These are phyloP conservation scores for Dasypolia templi DNA, from an alignment of 2,888 invertebrate genomes.

Conservation along the genomic window DNA sequence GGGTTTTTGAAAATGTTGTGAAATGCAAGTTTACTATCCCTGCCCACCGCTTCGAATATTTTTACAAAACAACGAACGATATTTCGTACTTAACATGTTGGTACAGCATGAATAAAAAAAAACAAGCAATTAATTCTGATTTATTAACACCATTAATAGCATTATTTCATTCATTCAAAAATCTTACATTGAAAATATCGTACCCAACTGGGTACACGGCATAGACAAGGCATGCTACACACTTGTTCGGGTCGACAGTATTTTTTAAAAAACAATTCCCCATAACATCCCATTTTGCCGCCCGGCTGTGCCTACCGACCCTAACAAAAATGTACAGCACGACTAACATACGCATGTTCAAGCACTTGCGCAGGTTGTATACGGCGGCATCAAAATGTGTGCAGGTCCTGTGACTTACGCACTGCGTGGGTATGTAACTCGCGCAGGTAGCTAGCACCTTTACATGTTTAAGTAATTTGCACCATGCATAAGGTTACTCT, in stretches of 20 bases:
- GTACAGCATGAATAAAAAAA: neutral
- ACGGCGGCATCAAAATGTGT: neutral
- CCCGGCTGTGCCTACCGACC: neutral
- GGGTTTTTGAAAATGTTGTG: neutral
- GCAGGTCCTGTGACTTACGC: neutral
- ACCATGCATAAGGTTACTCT: neutral
- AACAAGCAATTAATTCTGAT: neutral
- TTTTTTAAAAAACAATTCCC: neutral
- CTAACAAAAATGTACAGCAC: too few species aligned
- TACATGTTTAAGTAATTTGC: neutral
- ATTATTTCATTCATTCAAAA: neutral
- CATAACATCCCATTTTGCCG: neutral
- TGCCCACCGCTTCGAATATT: neutral
- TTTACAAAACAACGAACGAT: neutral
- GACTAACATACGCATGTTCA: neutral
- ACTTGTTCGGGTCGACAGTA: neutral
- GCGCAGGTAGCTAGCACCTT: neutral
- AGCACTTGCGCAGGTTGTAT: neutral
- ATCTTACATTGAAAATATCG: neutral
- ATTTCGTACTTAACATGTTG: neutral
- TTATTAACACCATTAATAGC: neutral
- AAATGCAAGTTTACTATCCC: neutral
- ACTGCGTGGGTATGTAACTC: neutral
- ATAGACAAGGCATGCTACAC: neutral
- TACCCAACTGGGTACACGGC: neutral